A percentile compares a stretch with the other conserved stretches of the same genome.
Conservation (phyloP, 2,888 invertebrate species). For the Mycogona germanica region DNA sequence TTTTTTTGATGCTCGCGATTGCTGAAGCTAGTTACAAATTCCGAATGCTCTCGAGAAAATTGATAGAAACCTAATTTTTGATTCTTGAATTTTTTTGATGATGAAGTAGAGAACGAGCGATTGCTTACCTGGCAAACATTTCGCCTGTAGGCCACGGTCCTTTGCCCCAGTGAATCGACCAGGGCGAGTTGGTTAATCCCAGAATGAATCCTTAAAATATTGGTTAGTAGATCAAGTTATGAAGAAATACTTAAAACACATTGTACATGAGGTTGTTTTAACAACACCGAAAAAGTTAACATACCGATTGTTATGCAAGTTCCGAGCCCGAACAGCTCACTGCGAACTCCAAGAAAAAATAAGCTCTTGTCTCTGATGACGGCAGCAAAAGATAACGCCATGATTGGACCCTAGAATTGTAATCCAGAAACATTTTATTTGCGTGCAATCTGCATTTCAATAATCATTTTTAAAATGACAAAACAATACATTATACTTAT, state of each 20-base stretch:
- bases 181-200: constrained; percentile 48
- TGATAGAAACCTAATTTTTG: too few species aligned
- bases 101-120: background rate
- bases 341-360: constrained; percentile 49
- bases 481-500: background rate
- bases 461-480: background rate
- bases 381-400: constrained; percentile 15
- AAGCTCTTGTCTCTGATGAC: constrained; percentile 42
- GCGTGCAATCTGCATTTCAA: background rate
- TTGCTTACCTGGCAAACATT: constrained; percentile 45
- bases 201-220: constrained; percentile 45
- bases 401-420: constrained; percentile 15
- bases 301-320: constrained; percentile 49
- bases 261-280: background rate
- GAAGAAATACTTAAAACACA: background rate
- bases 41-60: too few species aligned
- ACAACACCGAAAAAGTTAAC: constrained; percentile 11
- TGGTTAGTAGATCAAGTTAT: too few species aligned
- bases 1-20: too few species aligned
- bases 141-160: constrained; percentile 51
- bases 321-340: constrained; percentile 52
- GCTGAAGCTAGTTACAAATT: too few species aligned
- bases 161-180: constrained; percentile 38
- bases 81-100: too few species aligned
- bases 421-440: background rate